Evolutionary conservation across 2,888 invertebrate species (phyloP).

Genomic region (Cacoxenus indagator): DNA sequence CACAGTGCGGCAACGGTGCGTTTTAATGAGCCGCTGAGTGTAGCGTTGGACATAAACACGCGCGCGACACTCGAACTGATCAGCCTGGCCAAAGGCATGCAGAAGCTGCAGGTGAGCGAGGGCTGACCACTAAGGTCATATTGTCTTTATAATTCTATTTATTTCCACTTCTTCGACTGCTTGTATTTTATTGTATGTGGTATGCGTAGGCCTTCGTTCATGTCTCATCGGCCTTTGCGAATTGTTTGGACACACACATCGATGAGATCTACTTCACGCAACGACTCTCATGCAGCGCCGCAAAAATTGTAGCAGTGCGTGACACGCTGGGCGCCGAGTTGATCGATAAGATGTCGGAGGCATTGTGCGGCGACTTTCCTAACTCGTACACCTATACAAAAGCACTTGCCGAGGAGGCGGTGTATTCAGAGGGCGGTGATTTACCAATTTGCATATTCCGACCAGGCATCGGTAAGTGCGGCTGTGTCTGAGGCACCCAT

Average conservation of each 20-base stretch:
- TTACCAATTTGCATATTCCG: slow-evolving; percentile 78
- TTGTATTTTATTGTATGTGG: neutral
- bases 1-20: slow-evolving; percentile 92
- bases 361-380: slow-evolving; percentile 70
- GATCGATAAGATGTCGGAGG: slow-evolving; percentile 60
- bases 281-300: slow-evolving; percentile 57
- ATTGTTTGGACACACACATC: slow-evolving; percentile 72
- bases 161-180: neutral
- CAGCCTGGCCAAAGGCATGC: slow-evolving; percentile 75
- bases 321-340: slow-evolving; percentile 65
- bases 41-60: slow-evolving; percentile 80
- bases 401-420: slow-evolving; percentile 77
- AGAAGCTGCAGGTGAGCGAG: slow-evolving; percentile 73
- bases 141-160: neutral
- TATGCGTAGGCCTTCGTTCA: slow-evolving; percentile 73
- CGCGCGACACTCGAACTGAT: slow-evolving; percentile 77
- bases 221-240: slow-evolving; percentile 80
- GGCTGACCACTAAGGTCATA: neutral
- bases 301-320: slow-evolving; percentile 62
- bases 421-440: slow-evolving; percentile 73
- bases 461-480: slow-evolving; percentile 78
- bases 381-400: slow-evolving; percentile 84
- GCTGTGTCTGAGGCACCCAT: too few species aligned
- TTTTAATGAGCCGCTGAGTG: slow-evolving; percentile 80
- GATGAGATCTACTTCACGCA: slow-evolving; percentile 70